These are phyloP conservation scores for Himalopsyche kuldschensis DNA, from an alignment of 2,888 invertebrate genomes.

Conservation along the genomic window DNA sequence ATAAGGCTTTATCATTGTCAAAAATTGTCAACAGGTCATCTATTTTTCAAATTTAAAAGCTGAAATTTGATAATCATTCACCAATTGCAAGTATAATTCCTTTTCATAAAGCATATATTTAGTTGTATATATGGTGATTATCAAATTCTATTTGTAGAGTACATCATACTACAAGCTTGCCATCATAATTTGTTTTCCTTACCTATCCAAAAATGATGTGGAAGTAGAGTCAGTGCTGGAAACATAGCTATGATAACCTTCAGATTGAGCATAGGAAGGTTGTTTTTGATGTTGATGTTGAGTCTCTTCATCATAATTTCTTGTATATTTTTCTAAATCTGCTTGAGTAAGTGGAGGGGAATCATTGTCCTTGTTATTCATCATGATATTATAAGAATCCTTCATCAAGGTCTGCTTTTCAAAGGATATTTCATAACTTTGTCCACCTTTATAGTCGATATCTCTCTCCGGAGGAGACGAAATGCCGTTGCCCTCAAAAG, in stretches of 20 bases:
- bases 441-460: conserved; percentile 54
- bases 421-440: conserved; percentile 41
- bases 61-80: too few relatives aligned
- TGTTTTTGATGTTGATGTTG: conserved; percentile 70
- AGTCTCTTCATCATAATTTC: conserved; percentile 63
- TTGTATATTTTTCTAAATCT: conserved; percentile 71
- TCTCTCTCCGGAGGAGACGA: conserved; percentile 74
- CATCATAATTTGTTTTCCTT: conserved; percentile 41
- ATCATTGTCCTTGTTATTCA: conserved; percentile 29
- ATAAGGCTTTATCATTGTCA: too few relatives aligned
- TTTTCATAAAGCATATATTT: too few relatives aligned
- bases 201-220: conserved; percentile 76
- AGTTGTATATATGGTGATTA: too few relatives aligned
- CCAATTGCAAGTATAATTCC: too few relatives aligned
- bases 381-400: conserved; percentile 38
- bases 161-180: too few relatives aligned
- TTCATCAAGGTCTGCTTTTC: conserved; percentile 20
- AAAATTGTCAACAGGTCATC: too few relatives aligned
- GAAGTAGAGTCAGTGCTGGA: conserved; percentile 75
- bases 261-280: conserved; percentile 76
- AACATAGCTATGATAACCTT: conserved; percentile 80
- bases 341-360: conserved; percentile 60
- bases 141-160: too few relatives aligned
- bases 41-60: too few relatives aligned
- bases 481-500: conserved; percentile 48